Conservation (phyloP, 2,113 vertebrate species). For the Etia nguti region DNA sequence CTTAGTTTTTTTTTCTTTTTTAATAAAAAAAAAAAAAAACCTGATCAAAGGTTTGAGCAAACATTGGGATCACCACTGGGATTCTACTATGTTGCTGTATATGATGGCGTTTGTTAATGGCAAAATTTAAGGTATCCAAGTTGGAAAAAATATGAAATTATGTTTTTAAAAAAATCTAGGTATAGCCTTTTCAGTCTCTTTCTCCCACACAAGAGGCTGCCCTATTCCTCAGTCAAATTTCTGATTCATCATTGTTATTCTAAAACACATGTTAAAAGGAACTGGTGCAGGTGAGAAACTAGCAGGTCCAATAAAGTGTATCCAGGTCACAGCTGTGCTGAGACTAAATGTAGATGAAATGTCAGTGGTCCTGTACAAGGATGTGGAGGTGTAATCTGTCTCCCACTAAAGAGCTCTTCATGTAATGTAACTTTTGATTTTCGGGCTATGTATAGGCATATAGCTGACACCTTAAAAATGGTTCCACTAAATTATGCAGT, state of each 20-base stretch:
- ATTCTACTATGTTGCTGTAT: neutral
- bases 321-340: neutral
- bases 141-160: neutral
- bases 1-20: neutral
- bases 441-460: rapidly evolving
- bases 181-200: neutral
- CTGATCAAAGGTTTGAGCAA: neutral
- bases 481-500: neutral
- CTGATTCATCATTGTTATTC: neutral
- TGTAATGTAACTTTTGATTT: neutral
- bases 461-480: rapidly evolving
- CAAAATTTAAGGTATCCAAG: neutral
- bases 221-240: neutral
- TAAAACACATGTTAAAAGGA: neutral
- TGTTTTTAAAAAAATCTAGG: rapidly evolving
- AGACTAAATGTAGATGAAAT: neutral
- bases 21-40: neutral
- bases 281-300: neutral
- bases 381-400: neutral
- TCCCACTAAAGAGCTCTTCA: neutral
- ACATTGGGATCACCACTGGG: neutral
- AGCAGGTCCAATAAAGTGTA: neutral
- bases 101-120: neutral
- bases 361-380: neutral
- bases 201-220: neutral